These are phyloP conservation scores for Ridgeia piscesae DNA, from an alignment of 1,140 invertebrate genomes.

Conservation along the genomic window DNA sequence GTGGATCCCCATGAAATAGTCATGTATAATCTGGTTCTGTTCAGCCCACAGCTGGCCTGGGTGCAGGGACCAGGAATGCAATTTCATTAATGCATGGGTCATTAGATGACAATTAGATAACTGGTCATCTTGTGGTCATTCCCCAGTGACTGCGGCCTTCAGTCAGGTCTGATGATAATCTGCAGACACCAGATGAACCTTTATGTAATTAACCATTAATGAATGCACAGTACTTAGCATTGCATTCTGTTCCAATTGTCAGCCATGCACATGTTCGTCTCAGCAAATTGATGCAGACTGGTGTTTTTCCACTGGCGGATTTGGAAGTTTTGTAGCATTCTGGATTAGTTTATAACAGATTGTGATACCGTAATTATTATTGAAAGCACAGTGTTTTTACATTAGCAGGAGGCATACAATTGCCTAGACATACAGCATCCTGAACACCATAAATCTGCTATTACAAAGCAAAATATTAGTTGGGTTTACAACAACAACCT, in stretches of 20 bases:
- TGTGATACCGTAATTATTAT: not conserved
- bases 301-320: not conserved
- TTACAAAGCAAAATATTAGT: too few species aligned
- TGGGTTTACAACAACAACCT: too few species aligned
- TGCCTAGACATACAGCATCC: too few species aligned
- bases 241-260: not conserved
- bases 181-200: not conserved
- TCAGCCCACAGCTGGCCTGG: not conserved
- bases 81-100: not conserved
- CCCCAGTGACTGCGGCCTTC: not conserved
- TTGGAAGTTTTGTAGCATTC: not conserved
- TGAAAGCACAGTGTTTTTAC: not conserved
- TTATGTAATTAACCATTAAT: not conserved
- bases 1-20: not conserved
- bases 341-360: not conserved
- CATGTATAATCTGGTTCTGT: not conserved
- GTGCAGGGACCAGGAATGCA: not conserved
- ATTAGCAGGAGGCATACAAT: too few species aligned
- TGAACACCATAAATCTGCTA: too few species aligned
- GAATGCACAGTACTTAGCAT: not conserved
- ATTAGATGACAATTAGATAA: constrained; percentile 6
- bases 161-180: not conserved
- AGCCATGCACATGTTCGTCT: not conserved
- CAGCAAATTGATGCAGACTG: not conserved
- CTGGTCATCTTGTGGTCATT: not conserved